Evolutionary conservation across 2,797 vertebrate species (phyloP).

Genomic region (Spinus olivaceus): DNA sequence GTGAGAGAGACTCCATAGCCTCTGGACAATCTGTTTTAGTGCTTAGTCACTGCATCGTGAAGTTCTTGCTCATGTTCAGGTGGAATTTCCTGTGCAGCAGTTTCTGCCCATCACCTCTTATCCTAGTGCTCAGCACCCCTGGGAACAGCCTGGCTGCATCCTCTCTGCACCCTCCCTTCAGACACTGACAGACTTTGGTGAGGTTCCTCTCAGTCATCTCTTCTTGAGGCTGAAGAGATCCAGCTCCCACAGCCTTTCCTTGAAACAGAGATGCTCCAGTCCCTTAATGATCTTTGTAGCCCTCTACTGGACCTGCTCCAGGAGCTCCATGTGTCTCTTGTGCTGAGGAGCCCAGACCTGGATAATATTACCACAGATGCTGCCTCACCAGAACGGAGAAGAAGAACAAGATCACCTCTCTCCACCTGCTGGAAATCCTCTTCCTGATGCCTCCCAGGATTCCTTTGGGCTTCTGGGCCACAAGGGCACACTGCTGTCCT

Average conservation of each 20-base stretch:
- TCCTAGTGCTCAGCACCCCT: not conserved
- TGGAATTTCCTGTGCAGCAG: not conserved
- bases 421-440: not conserved
- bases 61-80: not conserved
- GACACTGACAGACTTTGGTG: too few relatives aligned
- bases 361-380: too few relatives aligned
- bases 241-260: not conserved
- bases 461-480: not conserved
- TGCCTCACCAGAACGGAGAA: not conserved
- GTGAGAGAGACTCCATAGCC: not conserved
- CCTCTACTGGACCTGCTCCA: not conserved
- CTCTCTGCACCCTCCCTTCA: not conserved
- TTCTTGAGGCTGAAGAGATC: not conserved
- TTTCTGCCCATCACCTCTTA: not conserved
- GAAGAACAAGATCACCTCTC: not conserved
- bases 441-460: not conserved
- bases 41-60: not conserved
- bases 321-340: not conserved
- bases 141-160: not conserved
- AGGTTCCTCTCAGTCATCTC: not conserved
- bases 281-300: too few relatives aligned
- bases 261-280: rapidly evolving
- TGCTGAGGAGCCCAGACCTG: not conserved
- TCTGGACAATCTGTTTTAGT: not conserved
- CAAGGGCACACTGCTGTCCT: not conserved